Evolutionary conservation across 2,888 invertebrate species (phyloP), one percentile per base, ranked within the genome.

Genomic region (Drosophila colorata): DNA sequence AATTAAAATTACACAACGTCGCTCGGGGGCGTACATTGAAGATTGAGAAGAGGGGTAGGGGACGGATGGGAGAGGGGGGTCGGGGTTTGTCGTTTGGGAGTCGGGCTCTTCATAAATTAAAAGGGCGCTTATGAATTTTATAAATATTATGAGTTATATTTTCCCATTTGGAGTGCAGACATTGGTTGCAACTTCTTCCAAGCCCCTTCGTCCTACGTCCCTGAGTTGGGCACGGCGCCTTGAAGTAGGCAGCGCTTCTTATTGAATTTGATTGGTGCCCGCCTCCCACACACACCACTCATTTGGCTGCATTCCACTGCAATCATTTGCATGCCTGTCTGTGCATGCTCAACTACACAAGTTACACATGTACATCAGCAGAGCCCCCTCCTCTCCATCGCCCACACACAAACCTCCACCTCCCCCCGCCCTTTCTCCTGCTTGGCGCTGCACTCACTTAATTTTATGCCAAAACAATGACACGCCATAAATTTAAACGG

Each of bases 401-500:
- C 1, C 23, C 16, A 28, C 2, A 7, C 25, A 25, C 20, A 25
- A 25, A 1, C 5, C 14, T 40, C 2, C 35, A 13, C 9, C 18
- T 23, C 1, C 33, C 1, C 2, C 5, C 40, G 4, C 14, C 31
- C 43, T 25, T 37, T 31, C 49, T 9, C 16, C 40, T n/a, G 4
- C n/a, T 13, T 41, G 31, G 9, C 64, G 40, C 46, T 68, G 48
- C 73, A 84, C 89, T 87, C 86, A 88, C 87, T 88, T 84, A 88
- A 88, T 87, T 87, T 85, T 77, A 88, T 88, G 83, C 83, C 85
- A 89, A 85, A 85, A 88, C 85, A 85, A 85, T 85, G 85, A 85
- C 87, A 85, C 87, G 80, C 83, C 89, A 85, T 85, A 88, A 85
- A 85, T 85, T 85, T 88, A 74, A 88, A 85, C 89, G 89, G 85